Evolutionary conservation across 2,113 vertebrate genomes (phyloP).

Genomic region (Lophius piscatorius): DNA sequence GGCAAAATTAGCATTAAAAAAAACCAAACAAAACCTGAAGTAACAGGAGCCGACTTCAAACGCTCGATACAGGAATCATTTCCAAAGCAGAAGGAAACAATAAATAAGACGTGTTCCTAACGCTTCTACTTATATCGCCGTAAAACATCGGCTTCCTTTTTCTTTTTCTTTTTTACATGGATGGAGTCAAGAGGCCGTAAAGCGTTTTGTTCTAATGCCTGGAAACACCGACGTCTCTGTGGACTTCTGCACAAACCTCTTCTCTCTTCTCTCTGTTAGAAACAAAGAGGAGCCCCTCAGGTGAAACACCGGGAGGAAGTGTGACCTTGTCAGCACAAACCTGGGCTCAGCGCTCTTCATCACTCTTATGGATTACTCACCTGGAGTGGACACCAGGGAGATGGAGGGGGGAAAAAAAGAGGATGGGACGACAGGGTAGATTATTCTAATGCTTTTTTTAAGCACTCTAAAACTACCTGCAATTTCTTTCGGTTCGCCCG

Average conservation of each 20-base stretch:
- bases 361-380: constrained; percentile 48
- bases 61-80: background rate
- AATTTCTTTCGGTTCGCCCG: constrained; percentile 26
- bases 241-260: constrained; percentile 29
- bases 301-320: constrained; percentile 39
- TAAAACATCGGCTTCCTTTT: too few relatives aligned
- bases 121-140: too few relatives aligned
- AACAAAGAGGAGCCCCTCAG: constrained; percentile 41
- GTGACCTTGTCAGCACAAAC: constrained; percentile 64
- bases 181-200: background rate
- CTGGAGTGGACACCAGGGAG: constrained; percentile 29
- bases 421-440: constrained; percentile 16
- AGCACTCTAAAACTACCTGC: constrained; percentile 34
- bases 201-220: constrained; percentile 1
- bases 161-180: background rate
- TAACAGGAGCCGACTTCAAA: constrained; percentile 1
- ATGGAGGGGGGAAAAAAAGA: background rate
- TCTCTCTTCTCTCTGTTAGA: constrained; percentile 38
- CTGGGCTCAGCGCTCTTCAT: constrained; percentile 27
- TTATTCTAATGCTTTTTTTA: constrained; percentile 30
- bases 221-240: constrained; percentile 20
- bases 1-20: background rate
- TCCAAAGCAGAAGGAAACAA: constrained; percentile 7
- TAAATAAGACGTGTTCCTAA: too few relatives aligned
- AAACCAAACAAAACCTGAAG: too few relatives aligned